A percentile compares a stretch with the other conserved stretches of the same genome.
phyloP scores from a whole-genome alignment of 1,140 invertebrate species.

The Diorhabda sublineata region DNA sequence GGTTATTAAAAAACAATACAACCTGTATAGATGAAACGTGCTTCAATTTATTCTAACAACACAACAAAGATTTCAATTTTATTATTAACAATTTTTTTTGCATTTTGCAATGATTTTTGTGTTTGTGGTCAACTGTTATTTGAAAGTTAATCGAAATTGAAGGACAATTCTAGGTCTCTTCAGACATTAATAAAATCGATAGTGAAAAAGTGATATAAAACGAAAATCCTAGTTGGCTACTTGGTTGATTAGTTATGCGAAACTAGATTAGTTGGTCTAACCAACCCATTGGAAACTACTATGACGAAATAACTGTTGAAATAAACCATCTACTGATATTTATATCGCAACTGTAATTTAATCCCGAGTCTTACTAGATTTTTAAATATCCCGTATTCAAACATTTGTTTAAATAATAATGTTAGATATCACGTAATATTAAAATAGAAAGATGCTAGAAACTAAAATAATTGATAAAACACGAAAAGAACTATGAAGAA shows the following conservation, averaged over 20 bases:
- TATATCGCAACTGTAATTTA: neutral
- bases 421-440: too few relatives aligned
- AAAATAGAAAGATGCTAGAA: too few relatives aligned
- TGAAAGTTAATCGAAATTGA: slow-evolving; percentile 2
- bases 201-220: slow-evolving; percentile 3
- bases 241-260: slow-evolving; percentile 2
- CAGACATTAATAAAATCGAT: slow-evolving; percentile 3
- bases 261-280: neutral
- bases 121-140: neutral
- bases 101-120: neutral
- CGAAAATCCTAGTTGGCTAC: neutral
- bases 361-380: neutral
- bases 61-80: slow-evolving; percentile 3
- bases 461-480: too few relatives aligned
- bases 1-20: neutral
- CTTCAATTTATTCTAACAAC: neutral
- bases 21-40: neutral
- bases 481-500: too few relatives aligned
- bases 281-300: neutral
- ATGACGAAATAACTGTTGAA: slow-evolving; percentile 1
- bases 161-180: neutral
- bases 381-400: too few relatives aligned
- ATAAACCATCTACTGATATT: neutral
- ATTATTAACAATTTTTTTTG: neutral
- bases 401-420: too few relatives aligned